A percentile compares a stretch with the other conserved stretches of the same genome.
phyloP scores from a whole-genome alignment of 2,113 vertebrate species.

The Dolichotis patagonum region DNA sequence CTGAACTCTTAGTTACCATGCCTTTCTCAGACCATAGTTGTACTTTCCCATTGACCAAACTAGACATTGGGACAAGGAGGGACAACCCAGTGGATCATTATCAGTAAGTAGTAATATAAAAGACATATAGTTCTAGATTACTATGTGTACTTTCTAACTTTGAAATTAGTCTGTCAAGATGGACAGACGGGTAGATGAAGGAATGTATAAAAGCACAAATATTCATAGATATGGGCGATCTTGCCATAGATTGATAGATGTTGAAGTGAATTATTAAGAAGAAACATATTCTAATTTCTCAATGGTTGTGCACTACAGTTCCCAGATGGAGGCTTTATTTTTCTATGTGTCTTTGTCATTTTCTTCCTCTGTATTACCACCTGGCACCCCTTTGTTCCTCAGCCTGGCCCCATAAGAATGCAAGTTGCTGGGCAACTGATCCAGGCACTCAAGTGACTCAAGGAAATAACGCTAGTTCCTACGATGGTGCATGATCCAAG shows the following conservation, averaged over 20 bases:
- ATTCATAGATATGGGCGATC: not conserved
- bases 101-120: not conserved
- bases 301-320: not conserved
- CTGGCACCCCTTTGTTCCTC: conserved; percentile 61
- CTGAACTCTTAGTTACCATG: not conserved
- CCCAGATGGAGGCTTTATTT: conserved; percentile 54
- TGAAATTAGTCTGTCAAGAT: not conserved
- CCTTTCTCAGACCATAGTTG: too few species aligned
- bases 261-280: conserved; percentile 29
- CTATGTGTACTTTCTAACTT: not conserved
- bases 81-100: not conserved
- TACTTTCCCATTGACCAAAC: not conserved
- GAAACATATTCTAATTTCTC: not conserved
- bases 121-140: not conserved
- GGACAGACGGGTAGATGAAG: not conserved
- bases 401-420: conserved; percentile 36
- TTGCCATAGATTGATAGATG: not conserved
- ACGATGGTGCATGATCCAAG: conserved; percentile 36
- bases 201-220: not conserved
- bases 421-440: conserved; percentile 75
- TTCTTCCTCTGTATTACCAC: conserved; percentile 56
- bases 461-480: conserved; percentile 62
- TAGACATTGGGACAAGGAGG: too few species aligned
- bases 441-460: conserved; percentile 56
- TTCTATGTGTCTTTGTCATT: conserved; percentile 68